Evolutionary conservation across 2,888 invertebrate species (phyloP), one percentile per base, ranked within the genome.

Genomic region (Cynaeus angustus): DNA sequence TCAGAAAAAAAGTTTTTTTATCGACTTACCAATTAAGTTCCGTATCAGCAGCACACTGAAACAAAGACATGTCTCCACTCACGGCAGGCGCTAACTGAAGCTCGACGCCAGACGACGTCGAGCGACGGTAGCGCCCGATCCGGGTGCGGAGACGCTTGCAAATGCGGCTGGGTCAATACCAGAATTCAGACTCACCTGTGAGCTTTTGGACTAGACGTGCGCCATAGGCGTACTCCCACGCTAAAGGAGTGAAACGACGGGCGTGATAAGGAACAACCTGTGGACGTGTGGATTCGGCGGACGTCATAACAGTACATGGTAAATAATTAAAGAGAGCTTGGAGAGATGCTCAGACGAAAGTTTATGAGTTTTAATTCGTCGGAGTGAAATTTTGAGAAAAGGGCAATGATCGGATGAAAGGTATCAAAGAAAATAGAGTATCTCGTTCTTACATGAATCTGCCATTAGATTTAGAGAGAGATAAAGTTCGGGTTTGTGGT

Each of bases 91-190:
- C 83, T 82, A 79, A 84, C 84, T 84, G 82, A 81, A 81, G 82
- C 81, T 79, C 78, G 82, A 81, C 83, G 83, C 78, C 79, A 75
- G 75, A 71, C 43, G 78, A 78, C 83, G 83, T 78, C 80, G 78
- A 77, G 82, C 84, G 84, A 83, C 82, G 81, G 79, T 80, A 82
- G 83, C 83, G 83, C 84, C 83, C 80, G 80, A 77, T 74, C 81
- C 79, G 74, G 78, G 75, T 78, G 81, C 83, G 84, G 83, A 79
- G 83, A 83, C 82, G 83, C 82, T 78, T 73, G 75, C 80, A 83
- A 83, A 81, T 83, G 83, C 77, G 77, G 78, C 79, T 81, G 81
- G 84, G 84, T 84, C 84, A 83, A 84, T 84, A 84, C 83, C 75
- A 78, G 75, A 73, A 74, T 77, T 74, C 75, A 76, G 77, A 77